Percentiles rank a stretch among this genome's conserved stretches.
Evolutionary conservation across 2,113 vertebrate species (phyloP).

Genomic region (Oreotrochilus melanogaster): DNA sequence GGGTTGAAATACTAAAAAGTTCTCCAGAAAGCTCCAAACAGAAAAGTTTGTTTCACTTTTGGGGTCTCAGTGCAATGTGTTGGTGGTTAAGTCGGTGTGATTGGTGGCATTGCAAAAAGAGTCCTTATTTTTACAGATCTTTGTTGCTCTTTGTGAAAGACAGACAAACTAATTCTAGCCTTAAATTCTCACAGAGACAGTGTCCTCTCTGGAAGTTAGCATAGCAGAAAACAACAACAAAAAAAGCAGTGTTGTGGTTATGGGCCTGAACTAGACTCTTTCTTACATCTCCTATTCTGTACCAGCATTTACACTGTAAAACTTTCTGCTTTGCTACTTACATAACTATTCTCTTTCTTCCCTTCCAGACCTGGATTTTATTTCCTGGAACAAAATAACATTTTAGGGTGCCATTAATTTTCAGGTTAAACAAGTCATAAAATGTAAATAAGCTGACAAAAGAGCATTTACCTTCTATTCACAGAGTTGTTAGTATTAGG

Average conservation of each 20-base stretch:
- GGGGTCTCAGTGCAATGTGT: neutral
- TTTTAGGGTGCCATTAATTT: slow-evolving; percentile 55
- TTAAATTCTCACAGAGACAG: neutral
- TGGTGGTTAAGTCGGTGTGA: neutral
- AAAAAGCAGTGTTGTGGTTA: neutral
- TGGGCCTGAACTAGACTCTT: neutral
- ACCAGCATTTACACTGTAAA: neutral
- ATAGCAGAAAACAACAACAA: neutral
- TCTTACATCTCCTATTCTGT: neutral
- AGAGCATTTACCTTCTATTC: slow-evolving; percentile 59
- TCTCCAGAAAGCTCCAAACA: neutral
- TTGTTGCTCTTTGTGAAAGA: neutral
- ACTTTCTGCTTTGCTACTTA: neutral
- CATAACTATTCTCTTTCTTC: slow-evolving; percentile 5
- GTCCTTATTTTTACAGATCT: neutral
- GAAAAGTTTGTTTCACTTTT: neutral
- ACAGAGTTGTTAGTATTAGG: slow-evolving; percentile 48
- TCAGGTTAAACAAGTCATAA: slow-evolving; percentile 56
- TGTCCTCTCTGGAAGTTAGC: neutral
- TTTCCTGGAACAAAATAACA: slow-evolving; percentile 51
- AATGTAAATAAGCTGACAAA: slow-evolving; percentile 68
- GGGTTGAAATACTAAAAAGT: neutral
- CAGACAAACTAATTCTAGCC: neutral
- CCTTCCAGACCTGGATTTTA: slow-evolving; percentile 36
- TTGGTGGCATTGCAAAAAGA: neutral